phyloP scores from a whole-genome alignment of 2,888 invertebrate genomes.

The Amblyjoppa proteus region DNA sequence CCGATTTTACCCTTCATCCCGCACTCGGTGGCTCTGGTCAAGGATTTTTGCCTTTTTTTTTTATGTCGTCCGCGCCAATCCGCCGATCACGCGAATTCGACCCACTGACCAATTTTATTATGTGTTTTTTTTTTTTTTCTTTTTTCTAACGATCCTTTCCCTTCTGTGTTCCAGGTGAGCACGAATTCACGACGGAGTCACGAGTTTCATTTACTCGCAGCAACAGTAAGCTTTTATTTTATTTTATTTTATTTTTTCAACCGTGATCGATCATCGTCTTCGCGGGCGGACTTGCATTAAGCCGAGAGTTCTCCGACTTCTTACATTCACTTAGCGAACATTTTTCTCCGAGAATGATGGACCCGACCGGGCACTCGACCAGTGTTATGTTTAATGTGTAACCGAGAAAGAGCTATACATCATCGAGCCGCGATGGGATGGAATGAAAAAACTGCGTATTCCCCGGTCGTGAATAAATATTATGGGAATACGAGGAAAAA shows the following conservation, averaged over 20 bases:
- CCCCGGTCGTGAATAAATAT: constrained; percentile 51
- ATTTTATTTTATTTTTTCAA: background rate
- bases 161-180: constrained; percentile 31
- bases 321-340: constrained; percentile 21
- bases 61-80: background rate
- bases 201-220: constrained; percentile 3
- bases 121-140: background rate
- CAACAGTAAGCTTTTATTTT: background rate
- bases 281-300: constrained; percentile 10
- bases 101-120: constrained; percentile 4
- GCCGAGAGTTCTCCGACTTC: constrained; percentile 40
- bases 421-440: background rate
- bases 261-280: constrained; percentile 57
- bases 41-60: constrained; percentile 2
- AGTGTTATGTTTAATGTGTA: constrained; percentile 8
- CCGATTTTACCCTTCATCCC: constrained; percentile 40
- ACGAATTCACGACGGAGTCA: constrained; percentile 1
- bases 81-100: constrained; percentile 29
- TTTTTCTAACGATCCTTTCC: background rate
- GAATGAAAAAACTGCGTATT: constrained; percentile 21
- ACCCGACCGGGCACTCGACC: constrained; percentile 23
- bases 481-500: constrained; percentile 47
- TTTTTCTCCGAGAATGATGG: constrained; percentile 37
- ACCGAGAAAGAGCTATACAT: constrained; percentile 26
- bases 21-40: background rate